These are phyloP conservation scores for Phenganax stokvisi DNA, from an alignment of 92 coral and sea anemone species.

Conservation along the genomic window DNA sequence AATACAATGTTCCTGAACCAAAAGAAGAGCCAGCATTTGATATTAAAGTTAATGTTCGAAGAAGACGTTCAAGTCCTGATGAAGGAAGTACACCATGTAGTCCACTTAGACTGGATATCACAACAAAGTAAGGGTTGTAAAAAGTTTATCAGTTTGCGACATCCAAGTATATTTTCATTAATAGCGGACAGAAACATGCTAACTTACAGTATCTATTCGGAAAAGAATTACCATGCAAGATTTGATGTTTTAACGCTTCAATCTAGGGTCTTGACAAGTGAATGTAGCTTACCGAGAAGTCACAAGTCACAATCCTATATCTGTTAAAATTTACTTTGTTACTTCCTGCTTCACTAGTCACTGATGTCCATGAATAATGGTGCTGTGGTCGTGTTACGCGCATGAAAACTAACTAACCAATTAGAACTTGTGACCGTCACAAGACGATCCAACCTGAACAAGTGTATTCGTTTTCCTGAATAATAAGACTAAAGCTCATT, in stretches of 20 bases:
- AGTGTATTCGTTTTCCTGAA: not conserved
- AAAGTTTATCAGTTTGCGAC: not conserved
- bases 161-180: not conserved
- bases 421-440: too few relatives aligned
- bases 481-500: too few relatives aligned
- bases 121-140: conserved; percentile 43
- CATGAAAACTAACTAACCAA: too few relatives aligned
- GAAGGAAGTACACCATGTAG: conserved; percentile 47
- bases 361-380: not conserved
- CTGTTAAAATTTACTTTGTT: not conserved
- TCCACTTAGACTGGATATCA: conserved; percentile 65
- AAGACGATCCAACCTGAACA: too few relatives aligned
- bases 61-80: conserved; percentile 22
- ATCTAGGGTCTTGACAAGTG: too few relatives aligned
- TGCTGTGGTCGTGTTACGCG: not conserved
- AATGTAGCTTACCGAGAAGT: too few relatives aligned
- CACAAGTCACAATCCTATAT: too few relatives aligned
- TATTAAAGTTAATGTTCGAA: conserved; percentile 56
- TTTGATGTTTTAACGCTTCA: too few relatives aligned
- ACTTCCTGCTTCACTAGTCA: not conserved
- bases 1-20: conserved; percentile 72
- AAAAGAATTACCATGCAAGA: too few relatives aligned
- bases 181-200: not conserved
- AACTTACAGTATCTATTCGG: too few relatives aligned
- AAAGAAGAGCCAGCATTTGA: conserved; percentile 73